These are phyloP conservation scores for Patella depressa DNA, from an alignment of 2,888 invertebrate genomes.

Conservation along the genomic window DNA sequence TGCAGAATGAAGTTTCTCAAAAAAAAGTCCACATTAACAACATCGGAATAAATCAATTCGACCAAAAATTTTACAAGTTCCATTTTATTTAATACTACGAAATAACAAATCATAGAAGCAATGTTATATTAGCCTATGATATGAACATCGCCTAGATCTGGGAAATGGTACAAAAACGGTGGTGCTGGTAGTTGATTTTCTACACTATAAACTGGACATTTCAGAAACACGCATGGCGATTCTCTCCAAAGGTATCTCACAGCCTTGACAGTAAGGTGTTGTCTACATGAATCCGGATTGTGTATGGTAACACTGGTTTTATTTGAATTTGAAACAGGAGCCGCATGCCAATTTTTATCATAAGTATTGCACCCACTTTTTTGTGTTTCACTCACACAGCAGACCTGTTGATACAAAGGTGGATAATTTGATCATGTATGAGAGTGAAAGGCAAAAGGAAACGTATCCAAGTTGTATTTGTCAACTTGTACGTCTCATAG, in stretches of 20 bases:
- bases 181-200: slow-evolving; percentile 12
- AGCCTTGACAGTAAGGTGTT: not conserved
- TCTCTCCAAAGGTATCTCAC: slow-evolving; percentile 19
- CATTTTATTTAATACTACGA: no score
- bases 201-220: slow-evolving; percentile 17
- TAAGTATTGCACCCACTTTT: not conserved
- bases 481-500: no score
- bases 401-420: not conserved
- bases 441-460: no score
- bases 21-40: no score
- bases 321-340: not conserved
- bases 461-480: no score
- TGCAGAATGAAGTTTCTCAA: no score
- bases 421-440: no score
- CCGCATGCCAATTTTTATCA: not conserved
- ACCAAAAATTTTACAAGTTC: no score
- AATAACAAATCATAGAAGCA: no score
- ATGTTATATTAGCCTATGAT: no score
- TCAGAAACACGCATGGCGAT: slow-evolving; percentile 15
- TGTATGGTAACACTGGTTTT: not conserved
- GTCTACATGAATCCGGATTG: not conserved
- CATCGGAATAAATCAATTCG: no score
- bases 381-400: not conserved
- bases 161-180: slow-evolving; percentile 17
- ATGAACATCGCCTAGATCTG: not conserved